Percentiles rank a stretch among this genome's conserved stretches.
phyloP scores from a whole-genome alignment of 2,113 vertebrate genomes.

The Girardinichthys multiradiatus region DNA sequence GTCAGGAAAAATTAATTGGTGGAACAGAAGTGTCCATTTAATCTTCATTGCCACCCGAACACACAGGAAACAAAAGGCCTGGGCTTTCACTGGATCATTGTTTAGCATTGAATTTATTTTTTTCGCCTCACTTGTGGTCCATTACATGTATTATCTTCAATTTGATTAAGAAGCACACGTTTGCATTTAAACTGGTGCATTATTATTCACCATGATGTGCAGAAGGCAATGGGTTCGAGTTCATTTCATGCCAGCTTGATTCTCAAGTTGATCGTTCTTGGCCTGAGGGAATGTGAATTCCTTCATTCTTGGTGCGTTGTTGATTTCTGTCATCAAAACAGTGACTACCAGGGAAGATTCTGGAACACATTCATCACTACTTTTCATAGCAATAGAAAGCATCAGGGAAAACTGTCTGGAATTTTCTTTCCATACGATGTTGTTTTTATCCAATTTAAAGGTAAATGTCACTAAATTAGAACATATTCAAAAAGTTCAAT shows the following conservation, averaged over 20 bases:
- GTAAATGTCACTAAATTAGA: neutral
- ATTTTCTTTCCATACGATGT: neutral
- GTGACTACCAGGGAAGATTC: slow-evolving; percentile 40
- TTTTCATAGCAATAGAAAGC: slow-evolving; percentile 31
- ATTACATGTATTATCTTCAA: too few relatives aligned
- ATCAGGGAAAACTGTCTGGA: neutral
- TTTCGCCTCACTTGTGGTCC: neutral
- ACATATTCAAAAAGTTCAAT: neutral
- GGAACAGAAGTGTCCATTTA: slow-evolving; percentile 9
- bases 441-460: too few relatives aligned
- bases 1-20: neutral
- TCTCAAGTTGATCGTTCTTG: neutral
- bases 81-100: neutral
- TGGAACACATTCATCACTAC: slow-evolving; percentile 34
- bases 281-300: slow-evolving; percentile 12
- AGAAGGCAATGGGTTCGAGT: too few relatives aligned
- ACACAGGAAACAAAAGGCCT: neutral
- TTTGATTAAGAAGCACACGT: too few relatives aligned
- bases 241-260: slow-evolving; percentile 1
- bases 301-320: neutral
- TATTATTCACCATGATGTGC: too few relatives aligned
- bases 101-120: neutral
- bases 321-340: slow-evolving; percentile 29
- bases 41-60: neutral
- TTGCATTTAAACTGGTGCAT: too few relatives aligned